Evolutionary conservation across 2,888 invertebrate species (phyloP).

Genomic region (Dendrolimus houi): DNA sequence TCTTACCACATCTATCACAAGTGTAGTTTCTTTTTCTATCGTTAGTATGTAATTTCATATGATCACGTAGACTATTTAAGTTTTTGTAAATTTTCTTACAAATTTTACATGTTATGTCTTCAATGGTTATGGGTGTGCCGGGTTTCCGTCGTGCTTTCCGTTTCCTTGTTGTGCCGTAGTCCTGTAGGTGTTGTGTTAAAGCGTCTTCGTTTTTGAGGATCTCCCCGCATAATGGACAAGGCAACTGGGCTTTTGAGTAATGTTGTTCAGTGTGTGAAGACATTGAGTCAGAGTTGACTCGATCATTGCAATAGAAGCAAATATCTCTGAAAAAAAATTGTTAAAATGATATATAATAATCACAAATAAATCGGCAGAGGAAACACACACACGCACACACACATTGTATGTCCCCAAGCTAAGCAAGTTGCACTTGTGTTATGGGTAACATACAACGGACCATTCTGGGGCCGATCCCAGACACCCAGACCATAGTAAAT

Average conservation of each 20-base stretch:
- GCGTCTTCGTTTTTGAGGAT: slow-evolving; percentile 43
- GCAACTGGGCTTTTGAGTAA: slow-evolving; percentile 30
- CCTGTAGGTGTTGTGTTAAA: slow-evolving; percentile 38
- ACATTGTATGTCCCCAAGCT: too few relatives aligned
- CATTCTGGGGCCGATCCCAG: too few relatives aligned
- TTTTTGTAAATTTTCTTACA: slow-evolving; percentile 62
- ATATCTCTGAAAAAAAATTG: slow-evolving; percentile 29
- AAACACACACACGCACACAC: too few relatives aligned
- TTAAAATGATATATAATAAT: too few relatives aligned
- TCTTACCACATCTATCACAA: slow-evolving; percentile 63
- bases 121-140: slow-evolving; percentile 50
- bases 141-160: slow-evolving; percentile 46
- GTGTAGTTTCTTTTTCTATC: slow-evolving; percentile 61
- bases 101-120: slow-evolving; percentile 52
- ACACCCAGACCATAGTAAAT: too few relatives aligned
- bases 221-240: slow-evolving; percentile 52
- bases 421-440: too few relatives aligned
- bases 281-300: slow-evolving; percentile 15
- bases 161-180: slow-evolving; percentile 36
- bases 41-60: slow-evolving; percentile 71
- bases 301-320: slow-evolving; percentile 44
- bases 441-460: too few relatives aligned
- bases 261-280: slow-evolving; percentile 37
- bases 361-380: too few relatives aligned
- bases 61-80: slow-evolving; percentile 24